A percentile compares a stretch with the other conserved stretches of the same genome.
Evolutionary conservation across 2,113 vertebrate genomes (phyloP).

Genomic region (Xiphias gladius): DNA sequence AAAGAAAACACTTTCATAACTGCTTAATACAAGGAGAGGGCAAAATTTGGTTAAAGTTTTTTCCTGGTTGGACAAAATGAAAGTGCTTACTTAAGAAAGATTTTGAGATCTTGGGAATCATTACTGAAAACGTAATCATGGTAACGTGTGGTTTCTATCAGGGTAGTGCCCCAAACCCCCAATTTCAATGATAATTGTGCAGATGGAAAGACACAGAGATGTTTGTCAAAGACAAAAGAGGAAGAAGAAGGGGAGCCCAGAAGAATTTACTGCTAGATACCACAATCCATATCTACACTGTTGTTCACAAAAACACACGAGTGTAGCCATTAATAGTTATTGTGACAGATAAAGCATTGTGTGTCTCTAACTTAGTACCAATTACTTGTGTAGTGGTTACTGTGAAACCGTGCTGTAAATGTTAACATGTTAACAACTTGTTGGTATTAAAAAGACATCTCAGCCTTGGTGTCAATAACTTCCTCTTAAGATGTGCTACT

Average conservation of each 20-base stretch:
- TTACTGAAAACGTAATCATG: neutral
- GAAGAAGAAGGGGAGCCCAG: neutral
- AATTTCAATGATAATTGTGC: neutral
- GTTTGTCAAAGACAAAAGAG: neutral
- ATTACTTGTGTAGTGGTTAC: neutral
- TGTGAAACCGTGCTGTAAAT: neutral
- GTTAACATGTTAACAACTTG: too few species aligned
- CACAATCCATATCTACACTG: neutral
- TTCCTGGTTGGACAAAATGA: neutral
- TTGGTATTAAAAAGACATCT: neutral
- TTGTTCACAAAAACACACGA: neutral
- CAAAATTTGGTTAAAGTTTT: neutral
- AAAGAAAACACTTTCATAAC: neutral
- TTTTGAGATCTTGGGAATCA: neutral
- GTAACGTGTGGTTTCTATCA: neutral
- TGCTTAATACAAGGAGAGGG: neutral
- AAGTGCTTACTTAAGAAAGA: neutral
- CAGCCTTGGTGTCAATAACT: conserved; percentile 32
- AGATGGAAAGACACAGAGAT: neutral
- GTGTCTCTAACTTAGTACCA: neutral
- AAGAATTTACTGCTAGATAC: neutral
- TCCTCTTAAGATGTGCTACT: conserved; percentile 61
- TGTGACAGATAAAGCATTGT: neutral
- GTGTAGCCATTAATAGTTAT: neutral
- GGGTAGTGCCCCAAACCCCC: too few species aligned